Evolutionary conservation across 2,797 vertebrate species (phyloP), one percentile per base, ranked within the genome.

Genomic region (Falco biarmicus): DNA sequence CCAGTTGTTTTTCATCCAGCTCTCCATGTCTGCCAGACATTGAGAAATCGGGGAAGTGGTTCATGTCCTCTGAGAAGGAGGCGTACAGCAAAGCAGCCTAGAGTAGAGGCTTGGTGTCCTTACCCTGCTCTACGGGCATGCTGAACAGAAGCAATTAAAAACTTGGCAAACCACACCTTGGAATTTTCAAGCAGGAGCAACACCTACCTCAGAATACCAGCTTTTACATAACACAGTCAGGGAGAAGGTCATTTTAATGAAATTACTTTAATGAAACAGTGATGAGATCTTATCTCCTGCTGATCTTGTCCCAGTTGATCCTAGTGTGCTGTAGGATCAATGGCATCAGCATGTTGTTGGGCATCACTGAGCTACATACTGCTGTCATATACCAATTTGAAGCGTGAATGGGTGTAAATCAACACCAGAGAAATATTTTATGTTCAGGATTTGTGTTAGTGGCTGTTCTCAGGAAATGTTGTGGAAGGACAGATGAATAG

Each of bases 1-100:
- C 91, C 96, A 97, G 59, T 13, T 96, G 94, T 43, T 96, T 95
- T 96, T 87, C 54, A 70, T 94, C 94, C 96, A 96, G 76, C 84
- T 92, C 43, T 66, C 45, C 24, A 17, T 93, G 73, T 90, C 70
- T 93, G 93, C 94, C 94, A 96, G 80, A 48, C 56, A 37, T 61
- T 95, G 90, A 94, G 91, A 94, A 95, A 94, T 56, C 0, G 0
- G 47, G 48, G 25, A 88, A 93, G 39, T 4, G 3, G 69, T 91
- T 96, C 87, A 22, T 51, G 82, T 92, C 80, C 91, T 91, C 51
- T 77, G 56, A 87, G 45, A 48, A 76, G 70, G 59, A 70, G 39
- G 34, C 56, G 48, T 64, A 43, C 63, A 78, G 71, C 69, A 57
- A 61, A 94, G 69, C 70, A 66, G 41, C 47, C 31, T 66, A 19